Evolutionary conservation across 53 echinoderm and acorn worm species (phyloP).

Genomic region (Echinarachnius parma): DNA sequence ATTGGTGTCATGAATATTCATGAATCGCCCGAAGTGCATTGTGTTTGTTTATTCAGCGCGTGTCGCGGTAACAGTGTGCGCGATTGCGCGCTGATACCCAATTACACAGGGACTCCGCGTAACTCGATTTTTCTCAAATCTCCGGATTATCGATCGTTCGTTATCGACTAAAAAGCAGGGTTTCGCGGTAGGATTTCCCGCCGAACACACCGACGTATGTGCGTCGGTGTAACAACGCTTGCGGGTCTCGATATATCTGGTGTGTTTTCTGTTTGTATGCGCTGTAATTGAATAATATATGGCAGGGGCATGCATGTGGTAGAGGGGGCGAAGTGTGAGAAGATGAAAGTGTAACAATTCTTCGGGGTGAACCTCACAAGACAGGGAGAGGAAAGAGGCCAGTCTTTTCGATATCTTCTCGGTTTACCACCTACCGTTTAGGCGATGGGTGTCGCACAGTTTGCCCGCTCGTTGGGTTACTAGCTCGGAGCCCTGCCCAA

Average conservation of each 20-base stretch:
- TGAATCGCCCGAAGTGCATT: slow-evolving; percentile 20
- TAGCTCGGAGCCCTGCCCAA: no score
- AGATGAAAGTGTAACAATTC: slow-evolving; percentile 22
- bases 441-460: slow-evolving; percentile 7
- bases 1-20: slow-evolving; percentile 42
- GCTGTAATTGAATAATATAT: no score
- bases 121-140: slow-evolving; percentile 45
- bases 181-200: slow-evolving; percentile 26
- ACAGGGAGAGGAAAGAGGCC: slow-evolving; percentile 16
- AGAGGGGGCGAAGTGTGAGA: neutral
- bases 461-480: neutral
- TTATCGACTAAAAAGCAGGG: slow-evolving; percentile 42
- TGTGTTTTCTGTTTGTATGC: no score
- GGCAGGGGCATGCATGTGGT: no score
- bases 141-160: slow-evolving; percentile 28
- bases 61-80: slow-evolving; percentile 11
- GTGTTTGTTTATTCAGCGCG: slow-evolving; percentile 36
- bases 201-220: slow-evolving; percentile 13
- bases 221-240: slow-evolving; percentile 34
- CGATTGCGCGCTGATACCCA: slow-evolving; percentile 30
- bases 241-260: no score
- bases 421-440: slow-evolving; percentile 35
- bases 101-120: slow-evolving; percentile 30
- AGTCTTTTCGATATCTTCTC: slow-evolving; percentile 30
- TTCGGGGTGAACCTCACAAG: slow-evolving; percentile 6